Percentiles rank a stretch among this genome's conserved stretches.
phyloP scores from a whole-genome alignment of 2,888 invertebrate genomes.

The Mythimna pallens region DNA sequence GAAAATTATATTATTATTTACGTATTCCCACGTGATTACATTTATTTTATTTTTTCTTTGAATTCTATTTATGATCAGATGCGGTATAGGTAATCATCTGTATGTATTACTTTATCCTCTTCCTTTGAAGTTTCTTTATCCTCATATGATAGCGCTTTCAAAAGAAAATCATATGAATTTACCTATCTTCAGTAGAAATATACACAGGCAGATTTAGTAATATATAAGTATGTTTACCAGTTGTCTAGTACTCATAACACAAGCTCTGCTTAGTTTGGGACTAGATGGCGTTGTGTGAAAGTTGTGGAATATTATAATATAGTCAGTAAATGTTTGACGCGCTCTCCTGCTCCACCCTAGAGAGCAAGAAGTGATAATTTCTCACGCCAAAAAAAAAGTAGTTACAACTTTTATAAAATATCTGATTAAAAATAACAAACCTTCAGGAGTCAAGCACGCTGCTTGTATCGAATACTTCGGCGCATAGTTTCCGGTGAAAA shows the following conservation, averaged over 20 bases:
- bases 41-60: not conserved
- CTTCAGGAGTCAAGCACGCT: conserved; percentile 86
- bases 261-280: too few relatives aligned
- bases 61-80: not conserved
- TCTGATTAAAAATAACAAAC: conserved; percentile 70
- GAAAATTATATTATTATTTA: not conserved
- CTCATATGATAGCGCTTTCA: not conserved
- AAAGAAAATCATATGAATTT: not conserved
- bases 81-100: not conserved
- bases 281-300: too few relatives aligned
- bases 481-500: conserved; percentile 92
- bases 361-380: too few relatives aligned
- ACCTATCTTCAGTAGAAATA: not conserved
- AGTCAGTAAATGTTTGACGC: too few relatives aligned
- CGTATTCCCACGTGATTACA: not conserved
- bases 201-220: not conserved
- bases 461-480: conserved; percentile 92
- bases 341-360: too few relatives aligned
- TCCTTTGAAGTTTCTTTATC: not conserved
- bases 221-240: too few relatives aligned
- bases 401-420: not conserved
- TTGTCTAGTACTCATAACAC: too few relatives aligned
- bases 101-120: not conserved
- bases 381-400: not conserved
- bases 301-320: too few relatives aligned